phyloP scores from a whole-genome alignment of 35 echinoderm and acorn worm genomes.

The Stichopus chloronotus region DNA sequence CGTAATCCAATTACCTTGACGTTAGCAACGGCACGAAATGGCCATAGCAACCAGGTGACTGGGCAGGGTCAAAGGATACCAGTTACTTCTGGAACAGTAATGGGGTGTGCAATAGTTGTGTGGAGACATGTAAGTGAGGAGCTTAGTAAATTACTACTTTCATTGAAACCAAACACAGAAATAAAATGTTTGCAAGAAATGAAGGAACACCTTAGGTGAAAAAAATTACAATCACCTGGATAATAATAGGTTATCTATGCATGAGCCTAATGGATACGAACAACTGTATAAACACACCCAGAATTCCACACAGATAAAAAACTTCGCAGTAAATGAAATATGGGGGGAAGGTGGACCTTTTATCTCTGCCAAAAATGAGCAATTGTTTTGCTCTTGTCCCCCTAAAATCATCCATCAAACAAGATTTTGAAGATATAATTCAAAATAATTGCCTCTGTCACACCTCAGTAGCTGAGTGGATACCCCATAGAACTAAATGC shows the following conservation, averaged over 20 bases:
- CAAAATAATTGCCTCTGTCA: constrained; percentile 46
- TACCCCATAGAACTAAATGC: not conserved
- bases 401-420: not conserved
- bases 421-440: not conserved
- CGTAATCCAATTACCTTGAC: too few species aligned
- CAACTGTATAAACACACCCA: not conserved
- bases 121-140: too few species aligned
- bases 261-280: not conserved
- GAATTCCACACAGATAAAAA: not conserved
- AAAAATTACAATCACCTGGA: not conserved
- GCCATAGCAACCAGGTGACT: too few species aligned
- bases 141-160: too few species aligned
- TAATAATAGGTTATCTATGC: not conserved
- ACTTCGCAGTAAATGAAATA: not conserved
- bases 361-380: not conserved
- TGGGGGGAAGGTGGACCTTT: not conserved
- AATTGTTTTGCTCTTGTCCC: not conserved
- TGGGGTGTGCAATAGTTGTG: too few species aligned
- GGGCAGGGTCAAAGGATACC: too few species aligned
- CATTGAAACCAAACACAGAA: too few species aligned
- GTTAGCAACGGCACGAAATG: too few species aligned
- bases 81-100: too few species aligned
- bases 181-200: too few species aligned
- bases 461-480: not conserved
- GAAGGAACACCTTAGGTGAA: too few species aligned